Conservation (phyloP, 2,113 vertebrate genomes). For the Parotia lawesii region DNA sequence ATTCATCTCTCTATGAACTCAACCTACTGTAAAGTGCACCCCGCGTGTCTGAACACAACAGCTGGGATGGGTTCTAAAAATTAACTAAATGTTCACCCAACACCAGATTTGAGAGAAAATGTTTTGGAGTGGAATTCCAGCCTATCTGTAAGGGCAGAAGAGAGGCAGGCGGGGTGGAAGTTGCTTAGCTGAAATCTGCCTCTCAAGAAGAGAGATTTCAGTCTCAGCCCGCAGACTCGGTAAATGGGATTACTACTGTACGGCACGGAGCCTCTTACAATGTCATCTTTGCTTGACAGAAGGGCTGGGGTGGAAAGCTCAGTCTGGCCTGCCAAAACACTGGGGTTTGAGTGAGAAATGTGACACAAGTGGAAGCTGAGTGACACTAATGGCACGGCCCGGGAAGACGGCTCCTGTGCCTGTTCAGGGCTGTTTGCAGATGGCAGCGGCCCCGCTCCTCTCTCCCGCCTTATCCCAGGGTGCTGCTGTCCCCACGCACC, state of each 20-base stretch:
- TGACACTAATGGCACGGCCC: conserved; percentile 4
- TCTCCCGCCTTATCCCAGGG: accelerated
- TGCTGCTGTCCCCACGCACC: neutral
- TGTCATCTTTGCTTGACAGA: conserved; percentile 10
- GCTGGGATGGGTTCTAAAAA: neutral
- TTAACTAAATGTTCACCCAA: neutral
- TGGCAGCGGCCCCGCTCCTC: accelerated
- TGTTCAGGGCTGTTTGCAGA: neutral
- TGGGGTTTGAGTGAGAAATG: conserved; percentile 21
- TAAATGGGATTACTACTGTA: neutral
- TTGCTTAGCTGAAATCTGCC: neutral
- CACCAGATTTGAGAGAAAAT: neutral
- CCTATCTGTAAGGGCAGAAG: neutral
- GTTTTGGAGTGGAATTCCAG: neutral
- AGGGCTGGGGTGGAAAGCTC: neutral
- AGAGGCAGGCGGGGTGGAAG: neutral
- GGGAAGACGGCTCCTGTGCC: conserved; percentile 12
- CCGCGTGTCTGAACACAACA: neutral
- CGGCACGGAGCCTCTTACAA: neutral
- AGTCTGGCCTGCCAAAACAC: neutral
- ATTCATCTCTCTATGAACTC: conserved; percentile 83
- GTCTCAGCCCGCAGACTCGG: neutral
- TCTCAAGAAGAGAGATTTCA: neutral
- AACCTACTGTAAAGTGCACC: conserved; percentile 73
- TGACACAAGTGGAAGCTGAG: conserved; percentile 44